Evolutionary conservation across 2,113 vertebrate species (phyloP).

Genomic region (Guaruba guarouba): DNA sequence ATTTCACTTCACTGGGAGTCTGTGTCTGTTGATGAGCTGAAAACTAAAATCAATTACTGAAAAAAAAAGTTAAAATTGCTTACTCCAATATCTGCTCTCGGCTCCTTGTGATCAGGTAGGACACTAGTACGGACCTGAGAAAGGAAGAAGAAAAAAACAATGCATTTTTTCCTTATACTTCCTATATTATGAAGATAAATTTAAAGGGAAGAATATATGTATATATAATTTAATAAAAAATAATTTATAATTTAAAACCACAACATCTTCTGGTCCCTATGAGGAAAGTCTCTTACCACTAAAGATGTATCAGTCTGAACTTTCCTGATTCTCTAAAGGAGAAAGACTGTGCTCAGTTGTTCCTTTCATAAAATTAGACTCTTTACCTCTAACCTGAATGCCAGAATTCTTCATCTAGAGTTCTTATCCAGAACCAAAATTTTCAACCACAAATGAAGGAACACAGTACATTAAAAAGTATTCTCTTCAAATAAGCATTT

Average conservation of each 20-base stretch:
- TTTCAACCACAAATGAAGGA: not conserved
- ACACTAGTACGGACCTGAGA: slow-evolving; percentile 72
- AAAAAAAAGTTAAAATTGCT: not conserved
- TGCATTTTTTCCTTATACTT: not conserved
- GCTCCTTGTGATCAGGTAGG: slow-evolving; percentile 73
- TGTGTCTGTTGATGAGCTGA: not conserved
- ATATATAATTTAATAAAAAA: not conserved
- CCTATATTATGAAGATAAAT: not conserved
- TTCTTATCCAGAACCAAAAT: not conserved
- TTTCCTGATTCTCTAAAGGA: not conserved
- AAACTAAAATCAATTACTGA: not conserved
- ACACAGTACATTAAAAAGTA: not conserved
- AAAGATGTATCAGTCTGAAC: not conserved
- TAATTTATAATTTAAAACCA: not conserved
- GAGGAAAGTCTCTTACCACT: not conserved
- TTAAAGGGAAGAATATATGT: not conserved
- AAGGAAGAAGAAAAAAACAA: not conserved
- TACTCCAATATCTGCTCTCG: slow-evolving; percentile 77
- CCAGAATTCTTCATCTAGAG: not conserved
- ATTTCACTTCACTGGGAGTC: not conserved
- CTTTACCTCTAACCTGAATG: not conserved
- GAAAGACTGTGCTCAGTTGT: not conserved
- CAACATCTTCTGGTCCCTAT: not conserved
- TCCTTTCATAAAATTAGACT: not conserved
- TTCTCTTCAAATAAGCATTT: not conserved